A percentile compares a stretch with the other conserved stretches of the same genome.
phyloP scores from a whole-genome alignment of 2,797 vertebrate genomes.

The Craterocephalus amniculus region DNA sequence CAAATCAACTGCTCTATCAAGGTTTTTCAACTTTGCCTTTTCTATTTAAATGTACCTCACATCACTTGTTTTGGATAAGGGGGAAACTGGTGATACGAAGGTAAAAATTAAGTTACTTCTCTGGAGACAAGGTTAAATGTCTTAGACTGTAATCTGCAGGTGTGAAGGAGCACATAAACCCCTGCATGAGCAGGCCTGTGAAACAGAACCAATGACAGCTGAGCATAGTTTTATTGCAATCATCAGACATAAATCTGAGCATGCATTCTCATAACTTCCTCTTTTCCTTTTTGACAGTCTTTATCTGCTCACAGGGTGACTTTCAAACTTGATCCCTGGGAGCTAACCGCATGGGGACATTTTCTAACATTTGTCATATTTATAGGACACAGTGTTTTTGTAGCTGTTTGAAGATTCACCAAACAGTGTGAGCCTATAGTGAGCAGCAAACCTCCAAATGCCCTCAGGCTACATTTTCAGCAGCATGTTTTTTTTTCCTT shows the following conservation, averaged over 20 bases:
- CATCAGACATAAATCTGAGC: conserved; percentile 48
- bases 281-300: conserved; percentile 19
- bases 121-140: conserved; percentile 15
- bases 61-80: background rate
- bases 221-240: conserved; percentile 47
- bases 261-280: conserved; percentile 26
- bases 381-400: conserved; percentile 14
- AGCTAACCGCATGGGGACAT: conserved; percentile 48
- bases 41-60: background rate
- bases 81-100: conserved; percentile 1
- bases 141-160: background rate
- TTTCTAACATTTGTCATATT: conserved; percentile 48
- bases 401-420: conserved; percentile 3
- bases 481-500: conserved; percentile 9
- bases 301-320: conserved; percentile 61
- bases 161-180: background rate
- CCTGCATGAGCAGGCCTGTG: background rate
- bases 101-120: background rate
- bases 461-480: conserved; percentile 34
- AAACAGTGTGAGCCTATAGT: conserved; percentile 24
- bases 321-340: conserved; percentile 62
- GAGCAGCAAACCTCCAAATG: conserved; percentile 43
- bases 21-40: background rate
- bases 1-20: no score
- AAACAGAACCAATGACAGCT: conserved; percentile 17